These are phyloP conservation scores for Cyclargus thomasi DNA, from an alignment of 1,140 invertebrate genomes.

Conservation along the genomic window DNA sequence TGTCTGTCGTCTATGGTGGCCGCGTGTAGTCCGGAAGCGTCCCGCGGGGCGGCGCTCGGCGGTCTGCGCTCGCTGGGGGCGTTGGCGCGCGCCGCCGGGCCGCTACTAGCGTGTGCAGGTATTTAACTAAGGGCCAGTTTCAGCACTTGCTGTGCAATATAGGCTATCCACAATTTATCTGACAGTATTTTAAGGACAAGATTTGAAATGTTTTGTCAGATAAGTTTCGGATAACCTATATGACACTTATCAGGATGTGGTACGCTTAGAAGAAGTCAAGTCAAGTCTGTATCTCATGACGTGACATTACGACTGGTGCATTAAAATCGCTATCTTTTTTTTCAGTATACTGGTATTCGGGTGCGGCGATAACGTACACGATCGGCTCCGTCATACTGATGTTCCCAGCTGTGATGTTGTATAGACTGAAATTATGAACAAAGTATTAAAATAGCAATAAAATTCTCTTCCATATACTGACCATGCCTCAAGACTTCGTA, in stretches of 20 bases:
- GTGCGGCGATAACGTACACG: constrained; percentile 84
- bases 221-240: no score
- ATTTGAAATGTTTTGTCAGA: no score
- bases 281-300: no score
- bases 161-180: no score
- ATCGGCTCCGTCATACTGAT: constrained; percentile 81
- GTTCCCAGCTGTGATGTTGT: constrained; percentile 80
- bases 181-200: no score
- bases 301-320: no score
- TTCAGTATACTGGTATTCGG: constrained; percentile 88
- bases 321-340: constrained; percentile 24
- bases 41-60: constrained; percentile 95
- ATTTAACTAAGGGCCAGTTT: no score
- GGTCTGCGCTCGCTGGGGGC: constrained; percentile 96
- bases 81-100: constrained; percentile 93
- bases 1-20: constrained; percentile 94
- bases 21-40: constrained; percentile 84
- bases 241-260: no score
- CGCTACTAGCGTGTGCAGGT: constrained; percentile 89
- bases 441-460: constrained; percentile 35
- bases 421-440: constrained; percentile 54
- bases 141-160: no score
- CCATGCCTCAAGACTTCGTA: not conserved
- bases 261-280: no score
- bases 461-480: not conserved